These are phyloP conservation scores for Labia minor DNA, from an alignment of 2,888 invertebrate species.

Conservation along the genomic window DNA sequence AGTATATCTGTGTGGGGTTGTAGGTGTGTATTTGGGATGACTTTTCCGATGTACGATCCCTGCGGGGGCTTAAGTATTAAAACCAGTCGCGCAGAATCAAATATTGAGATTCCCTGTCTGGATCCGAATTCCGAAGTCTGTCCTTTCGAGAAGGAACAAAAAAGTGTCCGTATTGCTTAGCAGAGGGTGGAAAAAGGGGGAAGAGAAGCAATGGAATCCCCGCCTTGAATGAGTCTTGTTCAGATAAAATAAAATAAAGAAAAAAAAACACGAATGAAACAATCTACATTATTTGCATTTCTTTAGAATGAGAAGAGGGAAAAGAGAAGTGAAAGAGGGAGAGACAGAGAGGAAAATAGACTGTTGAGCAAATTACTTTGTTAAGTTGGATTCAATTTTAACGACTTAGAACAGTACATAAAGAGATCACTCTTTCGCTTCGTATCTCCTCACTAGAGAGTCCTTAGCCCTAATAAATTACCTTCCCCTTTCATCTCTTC, in stretches of 20 bases:
- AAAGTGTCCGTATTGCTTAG: not conserved
- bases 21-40: not conserved
- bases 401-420: conserved; percentile 4
- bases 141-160: not conserved
- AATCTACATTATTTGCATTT: conserved; percentile 13
- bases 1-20: not conserved
- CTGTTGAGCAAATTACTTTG: conserved; percentile 13
- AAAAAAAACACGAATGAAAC: conserved; percentile 5
- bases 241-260: not conserved
- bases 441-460: not conserved
- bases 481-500: not conserved
- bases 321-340: not conserved
- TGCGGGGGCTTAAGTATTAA: not conserved
- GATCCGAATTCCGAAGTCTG: not conserved
- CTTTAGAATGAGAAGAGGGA: not conserved
- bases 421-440: not conserved
- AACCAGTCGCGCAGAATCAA: conserved; percentile 13
- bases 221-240: not conserved
- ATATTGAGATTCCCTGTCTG: conserved; percentile 13
- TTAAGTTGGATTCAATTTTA: conserved; percentile 13
- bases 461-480: not conserved
- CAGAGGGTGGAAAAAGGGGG: not conserved
- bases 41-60: not conserved
- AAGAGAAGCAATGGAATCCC: not conserved
- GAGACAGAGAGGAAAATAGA: not conserved